Percentiles rank a stretch among this genome's conserved stretches.
These are phyloP conservation scores for Poecilia velifera DNA, from an alignment of 2,797 vertebrate species.

Conservation along the genomic window DNA sequence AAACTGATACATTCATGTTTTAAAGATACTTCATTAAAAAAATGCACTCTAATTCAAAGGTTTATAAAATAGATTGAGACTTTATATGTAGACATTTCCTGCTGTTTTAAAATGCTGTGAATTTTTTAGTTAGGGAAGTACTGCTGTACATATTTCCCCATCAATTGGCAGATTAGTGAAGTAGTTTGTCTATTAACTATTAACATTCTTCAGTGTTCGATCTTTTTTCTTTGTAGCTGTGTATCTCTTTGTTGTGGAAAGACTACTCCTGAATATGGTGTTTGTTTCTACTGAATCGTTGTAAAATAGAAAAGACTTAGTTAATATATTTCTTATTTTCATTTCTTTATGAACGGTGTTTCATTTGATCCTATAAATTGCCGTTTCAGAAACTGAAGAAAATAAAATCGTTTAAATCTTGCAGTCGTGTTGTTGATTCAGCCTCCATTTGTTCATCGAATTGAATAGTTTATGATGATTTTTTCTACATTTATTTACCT, in stretches of 20 bases:
- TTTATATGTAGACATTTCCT: background rate
- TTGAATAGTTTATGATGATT: background rate
- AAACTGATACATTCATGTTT: slow-evolving; percentile 12
- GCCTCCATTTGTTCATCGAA: background rate
- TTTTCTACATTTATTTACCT: background rate
- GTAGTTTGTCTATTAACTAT: slow-evolving; percentile 4
- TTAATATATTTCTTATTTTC: slow-evolving; percentile 33
- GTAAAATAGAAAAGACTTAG: slow-evolving; percentile 19
- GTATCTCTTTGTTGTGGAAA: slow-evolving; percentile 43
- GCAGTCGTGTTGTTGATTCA: slow-evolving; percentile 44
- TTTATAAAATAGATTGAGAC: slow-evolving; percentile 3
- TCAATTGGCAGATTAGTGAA: slow-evolving; percentile 4
- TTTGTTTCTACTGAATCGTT: slow-evolving; percentile 42
- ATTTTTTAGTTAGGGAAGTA: slow-evolving; percentile 1
- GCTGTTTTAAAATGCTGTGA: slow-evolving; percentile 4
- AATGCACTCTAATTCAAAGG: slow-evolving; percentile 2
- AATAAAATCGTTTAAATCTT: slow-evolving; percentile 26
- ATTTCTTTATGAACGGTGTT: slow-evolving; percentile 28
- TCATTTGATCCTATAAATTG: slow-evolving; percentile 40
- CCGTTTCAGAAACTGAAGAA: slow-evolving; percentile 33
- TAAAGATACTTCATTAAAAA: slow-evolving; percentile 3
- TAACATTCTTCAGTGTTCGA: slow-evolving; percentile 25
- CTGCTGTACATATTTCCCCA: slow-evolving; percentile 2
- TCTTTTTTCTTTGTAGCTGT: slow-evolving; percentile 29
- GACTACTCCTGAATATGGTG: slow-evolving; percentile 11